Evolutionary conservation across 2,888 invertebrate species (phyloP).

Genomic region (Pharmacophagus antenor): DNA sequence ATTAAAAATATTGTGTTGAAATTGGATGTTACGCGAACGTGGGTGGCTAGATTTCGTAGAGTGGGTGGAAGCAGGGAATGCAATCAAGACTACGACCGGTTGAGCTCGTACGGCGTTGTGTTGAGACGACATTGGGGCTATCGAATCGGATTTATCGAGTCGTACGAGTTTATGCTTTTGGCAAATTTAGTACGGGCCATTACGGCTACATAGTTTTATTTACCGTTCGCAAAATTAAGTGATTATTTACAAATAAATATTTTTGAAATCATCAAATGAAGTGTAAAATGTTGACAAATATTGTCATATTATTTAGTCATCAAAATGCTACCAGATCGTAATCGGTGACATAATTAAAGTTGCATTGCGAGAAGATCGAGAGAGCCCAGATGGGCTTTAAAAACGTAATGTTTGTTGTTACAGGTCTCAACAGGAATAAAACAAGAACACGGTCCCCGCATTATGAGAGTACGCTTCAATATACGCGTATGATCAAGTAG

Average conservation of each 20-base stretch:
- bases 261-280: neutral
- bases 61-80: constrained; percentile 58
- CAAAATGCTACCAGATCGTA: constrained; percentile 32
- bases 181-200: neutral
- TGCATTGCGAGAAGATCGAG: constrained; percentile 35
- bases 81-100: constrained; percentile 55
- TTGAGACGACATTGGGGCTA: constrained; percentile 35
- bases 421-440: constrained; percentile 60
- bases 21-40: constrained; percentile 51
- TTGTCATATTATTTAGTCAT: constrained; percentile 13
- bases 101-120: constrained; percentile 37
- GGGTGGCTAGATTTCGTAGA: constrained; percentile 53
- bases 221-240: neutral
- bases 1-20: constrained; percentile 41
- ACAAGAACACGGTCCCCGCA: constrained; percentile 55
- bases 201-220: neutral
- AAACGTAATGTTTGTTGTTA: constrained; percentile 60
- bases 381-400: constrained; percentile 46
- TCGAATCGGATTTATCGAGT: constrained; percentile 37
- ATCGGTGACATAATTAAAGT: constrained; percentile 20
- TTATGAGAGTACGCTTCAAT: constrained; percentile 70
- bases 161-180: constrained; percentile 23
- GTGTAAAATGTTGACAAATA: neutral
- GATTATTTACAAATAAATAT: no score
- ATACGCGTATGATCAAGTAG: constrained; percentile 69